Evolutionary conservation across 2,888 invertebrate species (phyloP).

Genomic region (Nipponacmea schrenckii): DNA sequence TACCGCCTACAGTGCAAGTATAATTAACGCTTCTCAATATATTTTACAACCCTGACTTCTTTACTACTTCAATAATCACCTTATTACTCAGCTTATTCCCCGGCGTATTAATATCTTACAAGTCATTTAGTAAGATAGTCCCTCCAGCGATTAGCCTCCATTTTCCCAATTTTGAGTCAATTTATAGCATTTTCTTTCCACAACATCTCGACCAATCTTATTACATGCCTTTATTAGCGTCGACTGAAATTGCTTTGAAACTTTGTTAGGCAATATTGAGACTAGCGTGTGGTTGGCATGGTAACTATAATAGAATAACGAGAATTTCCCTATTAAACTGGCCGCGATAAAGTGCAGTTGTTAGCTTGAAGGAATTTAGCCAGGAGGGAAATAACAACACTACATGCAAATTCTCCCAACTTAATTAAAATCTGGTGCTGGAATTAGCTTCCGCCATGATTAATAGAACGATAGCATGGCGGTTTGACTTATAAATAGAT

Average conservation of each 20-base stretch:
- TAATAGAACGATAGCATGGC: too few species aligned
- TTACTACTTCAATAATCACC: not conserved
- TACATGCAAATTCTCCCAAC: not conserved
- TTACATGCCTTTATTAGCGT: not conserved
- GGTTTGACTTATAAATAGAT: not conserved
- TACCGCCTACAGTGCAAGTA: not conserved
- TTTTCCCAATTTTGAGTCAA: conserved; percentile 1
- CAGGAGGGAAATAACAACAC: not conserved
- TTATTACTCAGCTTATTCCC: not conserved
- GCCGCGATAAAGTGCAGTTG: not conserved
- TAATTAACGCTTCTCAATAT: not conserved
- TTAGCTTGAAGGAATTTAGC: conserved; percentile 1
- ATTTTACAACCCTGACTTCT: not conserved
- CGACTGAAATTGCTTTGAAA: not conserved
- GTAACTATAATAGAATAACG: conserved; percentile 10
- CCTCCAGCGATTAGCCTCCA: not conserved
- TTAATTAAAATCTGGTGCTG: not conserved
- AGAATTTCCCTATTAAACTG: not conserved
- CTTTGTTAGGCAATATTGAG: conserved; percentile 2
- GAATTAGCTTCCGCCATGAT: not conserved
- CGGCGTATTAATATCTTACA: not conserved
- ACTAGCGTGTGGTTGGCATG: conserved; percentile 12
- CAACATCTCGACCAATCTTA: not conserved
- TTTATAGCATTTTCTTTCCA: not conserved
- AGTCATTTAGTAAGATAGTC: not conserved